These are phyloP conservation scores for Oreochromis spilurus DNA, from an alignment of 2,113 vertebrate genomes.

Conservation along the genomic window DNA sequence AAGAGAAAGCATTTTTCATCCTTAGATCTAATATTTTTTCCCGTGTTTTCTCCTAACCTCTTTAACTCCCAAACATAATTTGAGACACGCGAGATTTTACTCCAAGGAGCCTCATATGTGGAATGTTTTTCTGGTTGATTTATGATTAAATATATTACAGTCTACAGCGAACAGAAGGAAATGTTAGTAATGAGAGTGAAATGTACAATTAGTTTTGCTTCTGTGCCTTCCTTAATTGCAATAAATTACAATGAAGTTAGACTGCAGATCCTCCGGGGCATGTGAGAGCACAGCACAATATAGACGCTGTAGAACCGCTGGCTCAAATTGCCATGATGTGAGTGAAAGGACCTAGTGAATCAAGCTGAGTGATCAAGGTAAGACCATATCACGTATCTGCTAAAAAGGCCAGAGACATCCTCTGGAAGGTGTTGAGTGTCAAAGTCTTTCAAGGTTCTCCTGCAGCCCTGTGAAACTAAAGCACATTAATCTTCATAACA, in stretches of 20 bases:
- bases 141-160: neutral
- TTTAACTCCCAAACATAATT: neutral
- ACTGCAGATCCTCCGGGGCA: neutral
- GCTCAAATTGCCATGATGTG: neutral
- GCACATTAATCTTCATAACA: conserved; percentile 57
- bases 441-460: neutral
- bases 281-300: neutral
- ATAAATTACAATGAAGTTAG: neutral
- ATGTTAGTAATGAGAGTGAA: neutral
- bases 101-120: neutral
- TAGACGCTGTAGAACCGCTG: neutral
- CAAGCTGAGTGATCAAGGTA: neutral
- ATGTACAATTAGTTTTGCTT: neutral
- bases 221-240: conserved; percentile 1
- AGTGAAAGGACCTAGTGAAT: neutral
- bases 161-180: neutral
- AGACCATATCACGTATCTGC: neutral
- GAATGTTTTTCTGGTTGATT: neutral
- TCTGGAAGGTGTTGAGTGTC: neutral
- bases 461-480: conserved; percentile 5
- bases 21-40: neutral
- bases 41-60: neutral
- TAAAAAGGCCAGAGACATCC: neutral
- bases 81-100: neutral
- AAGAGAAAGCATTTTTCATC: neutral